Evolutionary conservation across 2,797 vertebrate genomes (phyloP).

Genomic region (Neoniphon sammara): DNA sequence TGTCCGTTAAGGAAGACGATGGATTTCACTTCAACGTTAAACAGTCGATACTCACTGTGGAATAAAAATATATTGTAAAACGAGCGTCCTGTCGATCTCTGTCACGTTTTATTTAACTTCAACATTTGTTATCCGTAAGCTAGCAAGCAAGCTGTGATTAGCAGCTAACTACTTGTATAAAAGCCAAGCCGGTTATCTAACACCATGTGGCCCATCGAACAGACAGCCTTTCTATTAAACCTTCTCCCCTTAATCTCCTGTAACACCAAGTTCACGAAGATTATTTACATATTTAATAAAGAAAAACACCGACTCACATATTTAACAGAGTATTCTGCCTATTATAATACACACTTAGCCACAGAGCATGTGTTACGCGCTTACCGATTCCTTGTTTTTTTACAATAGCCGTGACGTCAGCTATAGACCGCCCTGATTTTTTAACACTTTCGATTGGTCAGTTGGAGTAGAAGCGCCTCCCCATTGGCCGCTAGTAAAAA

Average conservation of each 20-base stretch:
- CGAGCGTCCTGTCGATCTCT: not conserved
- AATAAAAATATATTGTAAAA: not conserved
- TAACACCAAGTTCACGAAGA: not conserved
- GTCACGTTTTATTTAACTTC: not conserved
- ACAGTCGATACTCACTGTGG: slow-evolving; percentile 4
- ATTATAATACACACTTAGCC: not conserved
- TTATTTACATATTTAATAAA: accelerated
- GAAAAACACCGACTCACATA: not conserved
- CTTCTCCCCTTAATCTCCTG: not conserved
- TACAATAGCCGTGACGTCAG: slow-evolving; percentile 50
- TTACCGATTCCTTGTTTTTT: slow-evolving; percentile 54
- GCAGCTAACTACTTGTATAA: not conserved
- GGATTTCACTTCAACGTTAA: not conserved
- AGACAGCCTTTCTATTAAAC: not conserved
- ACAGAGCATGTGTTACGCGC: slow-evolving; percentile 21
- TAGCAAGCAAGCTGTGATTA: slow-evolving; percentile 5
- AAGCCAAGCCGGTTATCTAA: slow-evolving; percentile 61
- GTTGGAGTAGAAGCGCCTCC: slow-evolving; percentile 76
- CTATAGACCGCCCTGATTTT: slow-evolving; percentile 59
- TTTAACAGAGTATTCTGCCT: not conserved
- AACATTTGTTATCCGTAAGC: not conserved
- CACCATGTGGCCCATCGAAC: slow-evolving; percentile 58
- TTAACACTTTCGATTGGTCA: slow-evolving; percentile 82
- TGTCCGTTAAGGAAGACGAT: slow-evolving; percentile 42
- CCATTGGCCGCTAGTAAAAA: slow-evolving; percentile 79